Conservation (phyloP, 2,797 vertebrate species). For the Clangula hyemalis region DNA sequence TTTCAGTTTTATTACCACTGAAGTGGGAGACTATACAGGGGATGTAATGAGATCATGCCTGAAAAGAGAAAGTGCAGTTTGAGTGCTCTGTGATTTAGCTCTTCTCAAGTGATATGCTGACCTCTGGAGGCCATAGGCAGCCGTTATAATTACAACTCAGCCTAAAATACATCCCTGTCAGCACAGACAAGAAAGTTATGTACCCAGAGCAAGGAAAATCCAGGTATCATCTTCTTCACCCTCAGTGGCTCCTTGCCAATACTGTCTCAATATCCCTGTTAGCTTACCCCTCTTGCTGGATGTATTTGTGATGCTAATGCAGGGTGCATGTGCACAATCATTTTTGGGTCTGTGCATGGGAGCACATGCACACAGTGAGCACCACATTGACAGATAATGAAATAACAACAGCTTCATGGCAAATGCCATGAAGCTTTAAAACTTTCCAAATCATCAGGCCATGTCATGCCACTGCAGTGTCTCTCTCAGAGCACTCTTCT, state of each 20-base stretch:
- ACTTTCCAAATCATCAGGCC: neutral
- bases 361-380: neutral
- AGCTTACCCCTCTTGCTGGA: neutral
- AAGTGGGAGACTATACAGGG: neutral
- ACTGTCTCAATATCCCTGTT: neutral
- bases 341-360: neutral
- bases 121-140: constrained; percentile 52
- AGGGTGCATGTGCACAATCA: neutral
- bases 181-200: neutral
- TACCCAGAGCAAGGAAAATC: neutral
- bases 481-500: neutral
- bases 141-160: neutral
- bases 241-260: neutral
- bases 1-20: neutral
- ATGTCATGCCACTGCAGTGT: neutral
- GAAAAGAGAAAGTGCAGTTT: neutral
- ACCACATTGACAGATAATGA: neutral
- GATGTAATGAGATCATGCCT: neutral
- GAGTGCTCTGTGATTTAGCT: neutral
- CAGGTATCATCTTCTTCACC: neutral
- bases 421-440: neutral
- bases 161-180: neutral
- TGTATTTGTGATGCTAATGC: neutral
- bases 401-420: neutral
- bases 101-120: constrained; percentile 33